Evolutionary conservation across 1,140 invertebrate species (phyloP).

Genomic region (Drosophila insularis): DNA sequence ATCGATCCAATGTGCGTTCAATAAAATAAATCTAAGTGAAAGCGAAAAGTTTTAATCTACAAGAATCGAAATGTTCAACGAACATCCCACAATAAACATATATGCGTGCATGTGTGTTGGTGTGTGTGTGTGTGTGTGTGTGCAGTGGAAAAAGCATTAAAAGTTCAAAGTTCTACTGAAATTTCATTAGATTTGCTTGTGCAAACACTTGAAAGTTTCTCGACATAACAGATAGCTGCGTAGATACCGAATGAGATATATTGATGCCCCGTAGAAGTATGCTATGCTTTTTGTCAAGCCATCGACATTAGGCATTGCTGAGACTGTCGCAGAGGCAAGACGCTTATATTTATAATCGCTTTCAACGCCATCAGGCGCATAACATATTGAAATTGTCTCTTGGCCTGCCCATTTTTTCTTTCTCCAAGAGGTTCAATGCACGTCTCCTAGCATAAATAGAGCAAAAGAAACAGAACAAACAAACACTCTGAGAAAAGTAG

Average conservation of each 20-base stretch:
- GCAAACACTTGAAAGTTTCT: constrained; percentile 28
- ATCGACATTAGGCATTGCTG: constrained; percentile 1
- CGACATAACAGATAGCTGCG: constrained; percentile 9
- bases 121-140: neutral
- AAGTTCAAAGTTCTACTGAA: constrained; percentile 43
- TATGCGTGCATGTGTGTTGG: neutral
- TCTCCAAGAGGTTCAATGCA: constrained; percentile 40
- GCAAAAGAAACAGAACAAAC: constrained; percentile 2
- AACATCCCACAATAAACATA: neutral
- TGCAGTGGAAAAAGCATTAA: constrained; percentile 3
- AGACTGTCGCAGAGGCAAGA: neutral
- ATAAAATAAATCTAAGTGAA: constrained; percentile 14
- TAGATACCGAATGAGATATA: constrained; percentile 5
- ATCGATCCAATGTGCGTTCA: neutral
- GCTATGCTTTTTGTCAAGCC: constrained; percentile 17
- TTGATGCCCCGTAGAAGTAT: constrained; percentile 9
- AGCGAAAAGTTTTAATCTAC: constrained; percentile 14
- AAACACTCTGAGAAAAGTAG: neutral
- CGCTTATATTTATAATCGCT: constrained; percentile 27
- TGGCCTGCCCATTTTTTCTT: neutral
- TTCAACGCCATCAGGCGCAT: constrained; percentile 27
- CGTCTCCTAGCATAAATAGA: constrained; percentile 14
- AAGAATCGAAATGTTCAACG: constrained; percentile 17
- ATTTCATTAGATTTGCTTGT: constrained; percentile 35
- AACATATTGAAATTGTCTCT: constrained; percentile 58